These are phyloP conservation scores for Lepus europaeus DNA, from an alignment of 2,113 vertebrate species.

Conservation along the genomic window DNA sequence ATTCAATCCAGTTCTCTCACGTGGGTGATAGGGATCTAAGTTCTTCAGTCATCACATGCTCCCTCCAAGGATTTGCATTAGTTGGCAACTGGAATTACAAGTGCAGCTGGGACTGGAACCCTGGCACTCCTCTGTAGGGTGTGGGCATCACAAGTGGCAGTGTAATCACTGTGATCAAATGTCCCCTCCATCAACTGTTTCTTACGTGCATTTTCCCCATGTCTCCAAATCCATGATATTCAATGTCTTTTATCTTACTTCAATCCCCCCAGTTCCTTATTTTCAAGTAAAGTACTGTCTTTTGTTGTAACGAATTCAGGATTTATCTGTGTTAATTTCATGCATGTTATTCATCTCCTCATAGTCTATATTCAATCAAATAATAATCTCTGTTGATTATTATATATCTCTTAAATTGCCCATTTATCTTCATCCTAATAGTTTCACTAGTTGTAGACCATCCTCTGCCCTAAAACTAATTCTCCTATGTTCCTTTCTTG, in stretches of 20 bases:
- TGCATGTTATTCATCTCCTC: neutral
- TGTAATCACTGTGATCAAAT: too few species aligned
- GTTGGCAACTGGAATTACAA: too few species aligned
- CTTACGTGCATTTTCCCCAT: neutral
- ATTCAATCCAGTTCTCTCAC: too few species aligned
- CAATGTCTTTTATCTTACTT: neutral
- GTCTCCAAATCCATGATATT: neutral
- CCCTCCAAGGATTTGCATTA: too few species aligned
- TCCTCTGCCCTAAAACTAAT: neutral
- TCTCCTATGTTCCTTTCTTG: neutral
- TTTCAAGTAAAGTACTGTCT: neutral
- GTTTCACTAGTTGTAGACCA: neutral
- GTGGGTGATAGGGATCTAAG: too few species aligned
- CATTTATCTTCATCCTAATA: neutral
- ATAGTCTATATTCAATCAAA: neutral
- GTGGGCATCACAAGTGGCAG: too few species aligned
- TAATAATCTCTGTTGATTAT: neutral
- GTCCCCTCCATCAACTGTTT: neutral
- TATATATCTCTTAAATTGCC: neutral
- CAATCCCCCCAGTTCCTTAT: neutral
- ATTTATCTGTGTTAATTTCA: neutral
- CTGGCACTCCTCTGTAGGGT: too few species aligned
- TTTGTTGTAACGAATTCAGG: neutral
- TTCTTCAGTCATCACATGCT: too few species aligned
- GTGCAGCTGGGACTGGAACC: too few species aligned